Evolutionary conservation across 2,797 vertebrate species (phyloP), one percentile per base, ranked within the genome.

Genomic region (Helarctos malayanus): DNA sequence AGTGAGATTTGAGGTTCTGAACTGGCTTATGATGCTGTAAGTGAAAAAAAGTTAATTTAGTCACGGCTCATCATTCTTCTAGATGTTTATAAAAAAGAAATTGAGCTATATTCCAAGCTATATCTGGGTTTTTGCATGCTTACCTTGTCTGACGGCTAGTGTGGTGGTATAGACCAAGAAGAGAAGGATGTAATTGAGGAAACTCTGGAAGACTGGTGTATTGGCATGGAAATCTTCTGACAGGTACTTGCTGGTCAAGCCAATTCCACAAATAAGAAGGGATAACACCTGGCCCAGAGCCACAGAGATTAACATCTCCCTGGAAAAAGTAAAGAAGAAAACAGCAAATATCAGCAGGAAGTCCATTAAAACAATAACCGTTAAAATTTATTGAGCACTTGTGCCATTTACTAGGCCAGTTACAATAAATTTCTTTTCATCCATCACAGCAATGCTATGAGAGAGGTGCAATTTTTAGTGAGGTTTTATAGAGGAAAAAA

Each of bases 151-250:
- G 94, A 99, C 99, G 15, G 99, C 99, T 95, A 99, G 98, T 13
- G 99, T 99, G 79, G 99, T 99, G 27, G 99, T 99, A 98, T 99
- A 99, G 97, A 99, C 99, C 99, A 99, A 98, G 98, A 99, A 99
- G 49, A 99, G 99, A 89, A 99, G 99, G 97, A 99, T 99, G 97
- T 99, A 99, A 99, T 99, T 99, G 97, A 99, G 99, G 98, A 99
- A 99, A 99, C 99, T 99, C 99, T 99, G 99, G 98, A 99, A 99
- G 97, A 99, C 99, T 1, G 99, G 99, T 2, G 99, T 99, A 98
- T 99, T 99, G 98, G 99, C 99, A 54, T 99, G 99, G 98, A 99
- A 99, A 98, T 99, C 99, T 86, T 99, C 99, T 38, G 99, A 99
- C 98, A 99, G 98, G 98, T 99, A 99, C 98, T 99, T 99, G 99